phyloP scores from a whole-genome alignment of 2,113 vertebrate species.

The Brachypodius melanocephalos region DNA sequence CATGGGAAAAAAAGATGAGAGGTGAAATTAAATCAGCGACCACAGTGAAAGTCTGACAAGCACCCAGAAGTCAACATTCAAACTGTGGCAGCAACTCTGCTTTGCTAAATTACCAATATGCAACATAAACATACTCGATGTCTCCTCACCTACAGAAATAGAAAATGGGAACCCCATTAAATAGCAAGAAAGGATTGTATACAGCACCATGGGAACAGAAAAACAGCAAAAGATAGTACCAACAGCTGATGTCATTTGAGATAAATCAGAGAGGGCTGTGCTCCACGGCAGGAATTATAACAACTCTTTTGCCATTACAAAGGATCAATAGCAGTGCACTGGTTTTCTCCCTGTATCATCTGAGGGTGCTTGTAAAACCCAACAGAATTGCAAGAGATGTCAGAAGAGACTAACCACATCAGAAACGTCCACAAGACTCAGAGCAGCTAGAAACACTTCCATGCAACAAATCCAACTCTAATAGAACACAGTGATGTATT shows the following conservation, averaged over 20 bases:
- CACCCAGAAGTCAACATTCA: background rate
- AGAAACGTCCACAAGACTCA: background rate
- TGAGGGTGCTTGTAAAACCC: background rate
- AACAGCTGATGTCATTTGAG: background rate
- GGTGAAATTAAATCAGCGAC: background rate
- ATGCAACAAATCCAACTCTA: background rate
- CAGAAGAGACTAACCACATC: background rate
- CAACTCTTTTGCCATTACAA: background rate
- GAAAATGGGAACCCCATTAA: background rate
- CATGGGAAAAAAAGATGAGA: background rate
- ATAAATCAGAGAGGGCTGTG: conserved; percentile 1
- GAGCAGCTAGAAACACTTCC: background rate
- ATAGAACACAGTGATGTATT: background rate
- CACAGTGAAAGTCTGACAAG: background rate
- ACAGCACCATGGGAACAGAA: background rate
- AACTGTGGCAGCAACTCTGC: background rate
- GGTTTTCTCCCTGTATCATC: background rate
- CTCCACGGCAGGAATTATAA: background rate
- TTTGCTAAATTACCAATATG: background rate
- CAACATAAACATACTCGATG: background rate
- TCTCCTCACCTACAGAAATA: background rate
- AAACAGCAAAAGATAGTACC: background rate
- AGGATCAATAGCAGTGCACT: background rate
- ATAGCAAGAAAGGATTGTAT: background rate
- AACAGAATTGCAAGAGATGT: background rate